Evolutionary conservation across 2,113 vertebrate species (phyloP).

Genomic region (Apistogramma diplotaenia): DNA sequence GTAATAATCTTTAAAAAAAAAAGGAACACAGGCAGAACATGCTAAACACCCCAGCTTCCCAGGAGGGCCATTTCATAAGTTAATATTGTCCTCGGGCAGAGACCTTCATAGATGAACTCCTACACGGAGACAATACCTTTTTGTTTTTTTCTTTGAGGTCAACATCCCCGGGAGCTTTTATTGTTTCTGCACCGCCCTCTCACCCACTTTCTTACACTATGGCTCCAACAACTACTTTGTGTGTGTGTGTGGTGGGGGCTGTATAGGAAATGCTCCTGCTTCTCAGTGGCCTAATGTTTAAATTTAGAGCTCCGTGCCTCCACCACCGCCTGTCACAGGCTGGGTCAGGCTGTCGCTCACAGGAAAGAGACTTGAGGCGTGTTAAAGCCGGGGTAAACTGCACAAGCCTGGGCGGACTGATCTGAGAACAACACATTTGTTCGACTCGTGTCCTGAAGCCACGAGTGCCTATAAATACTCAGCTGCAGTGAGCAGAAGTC

Average conservation of each 20-base stretch:
- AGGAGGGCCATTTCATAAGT: not conserved
- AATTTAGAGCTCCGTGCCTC: conserved; percentile 54
- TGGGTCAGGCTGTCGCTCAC: conserved; percentile 15
- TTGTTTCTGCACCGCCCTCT: conserved; percentile 49
- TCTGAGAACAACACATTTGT: conserved; percentile 40
- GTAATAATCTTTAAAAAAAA: not conserved
- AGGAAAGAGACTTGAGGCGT: conserved; percentile 54
- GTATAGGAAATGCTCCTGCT: conserved; percentile 63
- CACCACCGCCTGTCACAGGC: conserved; percentile 52
- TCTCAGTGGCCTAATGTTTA: conserved; percentile 53
- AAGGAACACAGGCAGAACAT: not conserved
- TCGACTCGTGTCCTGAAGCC: conserved; percentile 11
- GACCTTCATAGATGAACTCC: conserved; percentile 33
- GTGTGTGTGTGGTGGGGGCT: not conserved
- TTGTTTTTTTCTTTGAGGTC: conserved; percentile 48
- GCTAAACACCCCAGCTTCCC: not conserved
- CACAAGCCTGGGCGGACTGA: not conserved
- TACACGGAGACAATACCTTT: conserved; percentile 41
- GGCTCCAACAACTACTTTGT: not conserved
- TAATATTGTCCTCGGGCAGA: conserved; percentile 12
- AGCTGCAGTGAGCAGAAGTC: not conserved
- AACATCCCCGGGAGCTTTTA: conserved; percentile 50
- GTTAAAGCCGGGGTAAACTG: conserved; percentile 25
- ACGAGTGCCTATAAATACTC: conserved; percentile 36
- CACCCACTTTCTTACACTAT: conserved; percentile 23